phyloP scores from a whole-genome alignment of 2,888 invertebrate species.

The Ophion ellenae region DNA sequence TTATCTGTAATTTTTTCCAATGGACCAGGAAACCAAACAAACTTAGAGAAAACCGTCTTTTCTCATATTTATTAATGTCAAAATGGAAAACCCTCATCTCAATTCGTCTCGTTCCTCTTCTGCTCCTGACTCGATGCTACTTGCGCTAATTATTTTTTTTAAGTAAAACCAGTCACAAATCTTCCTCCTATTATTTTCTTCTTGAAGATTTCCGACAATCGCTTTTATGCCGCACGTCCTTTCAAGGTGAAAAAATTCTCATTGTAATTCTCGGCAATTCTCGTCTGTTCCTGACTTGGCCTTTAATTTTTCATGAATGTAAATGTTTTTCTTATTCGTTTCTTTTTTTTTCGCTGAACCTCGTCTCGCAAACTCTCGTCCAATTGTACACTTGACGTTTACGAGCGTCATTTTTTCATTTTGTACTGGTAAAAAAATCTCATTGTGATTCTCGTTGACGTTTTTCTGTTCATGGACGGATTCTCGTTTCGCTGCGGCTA shows the following conservation, averaged over 20 bases:
- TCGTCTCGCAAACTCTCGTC: background rate
- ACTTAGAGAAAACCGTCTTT: no score
- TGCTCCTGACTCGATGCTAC: no score
- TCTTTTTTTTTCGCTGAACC: background rate
- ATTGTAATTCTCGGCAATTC: background rate
- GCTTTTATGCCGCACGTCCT: background rate
- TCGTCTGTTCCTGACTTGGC: background rate
- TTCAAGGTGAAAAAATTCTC: background rate
- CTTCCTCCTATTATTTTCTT: background rate
- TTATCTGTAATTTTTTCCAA: no score
- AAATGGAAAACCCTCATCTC: no score
- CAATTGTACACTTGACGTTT: background rate
- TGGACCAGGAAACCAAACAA: no score
- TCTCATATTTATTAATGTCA: no score
- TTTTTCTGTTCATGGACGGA: slow-evolving; percentile 1
- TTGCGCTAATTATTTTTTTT: background rate
- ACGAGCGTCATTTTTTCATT: background rate
- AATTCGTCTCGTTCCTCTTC: no score
- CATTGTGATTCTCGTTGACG: background rate
- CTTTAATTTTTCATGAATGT: background rate
- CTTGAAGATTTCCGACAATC: background rate
- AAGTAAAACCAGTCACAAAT: no score
- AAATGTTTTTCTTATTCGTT: background rate
- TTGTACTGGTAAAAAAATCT: background rate
- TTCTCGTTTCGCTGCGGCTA: background rate